A percentile compares a stretch with the other conserved stretches of the same genome.
Conservation (phyloP, 2,113 vertebrate genomes). For the Limnothrissa miodon region DNA sequence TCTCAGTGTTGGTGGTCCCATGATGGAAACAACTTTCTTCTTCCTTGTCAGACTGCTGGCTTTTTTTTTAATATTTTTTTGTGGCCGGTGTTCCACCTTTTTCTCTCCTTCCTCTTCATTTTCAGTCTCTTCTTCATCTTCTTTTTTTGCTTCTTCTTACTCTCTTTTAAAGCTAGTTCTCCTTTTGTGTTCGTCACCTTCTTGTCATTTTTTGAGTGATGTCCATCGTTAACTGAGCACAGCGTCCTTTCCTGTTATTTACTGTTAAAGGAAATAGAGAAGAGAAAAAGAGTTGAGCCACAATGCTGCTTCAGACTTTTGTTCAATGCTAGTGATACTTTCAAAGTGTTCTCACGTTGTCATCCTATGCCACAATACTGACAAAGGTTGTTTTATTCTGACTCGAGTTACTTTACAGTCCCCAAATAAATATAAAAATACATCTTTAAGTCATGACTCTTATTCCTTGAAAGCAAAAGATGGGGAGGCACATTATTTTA, state of each 20-base stretch:
- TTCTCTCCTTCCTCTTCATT: slow-evolving; percentile 58
- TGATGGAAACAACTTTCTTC: slow-evolving; percentile 38
- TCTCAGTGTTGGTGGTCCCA: slow-evolving; percentile 37
- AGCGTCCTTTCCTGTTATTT: slow-evolving; percentile 68
- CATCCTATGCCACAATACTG: neutral
- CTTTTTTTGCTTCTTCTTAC: slow-evolving; percentile 34
- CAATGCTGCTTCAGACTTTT: neutral
- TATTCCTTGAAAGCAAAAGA: neutral
- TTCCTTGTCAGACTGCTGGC: slow-evolving; percentile 63
- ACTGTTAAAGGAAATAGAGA: slow-evolving; percentile 67
- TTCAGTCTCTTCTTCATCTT: slow-evolving; percentile 52
- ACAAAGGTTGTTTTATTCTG: neutral
- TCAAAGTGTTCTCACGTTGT: neutral
- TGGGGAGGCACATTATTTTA: neutral
- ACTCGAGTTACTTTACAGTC: neutral
- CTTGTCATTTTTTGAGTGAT: slow-evolving; percentile 56
- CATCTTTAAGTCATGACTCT: neutral
- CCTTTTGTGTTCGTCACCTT: slow-evolving; percentile 21
- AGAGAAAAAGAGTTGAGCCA: slow-evolving; percentile 14
- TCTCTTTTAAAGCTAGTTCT: slow-evolving; percentile 45
- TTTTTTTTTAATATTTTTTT: slow-evolving; percentile 52
- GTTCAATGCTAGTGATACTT: neutral
- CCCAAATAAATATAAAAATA: slow-evolving; percentile 10
- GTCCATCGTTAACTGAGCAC: slow-evolving; percentile 67
- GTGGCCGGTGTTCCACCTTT: slow-evolving; percentile 55